Evolutionary conservation across 30 jellyfish, hydroid and myxozoan genomes (phyloP), one percentile per base, ranked within the genome.

Genomic region (Aurelia sp.): DNA sequence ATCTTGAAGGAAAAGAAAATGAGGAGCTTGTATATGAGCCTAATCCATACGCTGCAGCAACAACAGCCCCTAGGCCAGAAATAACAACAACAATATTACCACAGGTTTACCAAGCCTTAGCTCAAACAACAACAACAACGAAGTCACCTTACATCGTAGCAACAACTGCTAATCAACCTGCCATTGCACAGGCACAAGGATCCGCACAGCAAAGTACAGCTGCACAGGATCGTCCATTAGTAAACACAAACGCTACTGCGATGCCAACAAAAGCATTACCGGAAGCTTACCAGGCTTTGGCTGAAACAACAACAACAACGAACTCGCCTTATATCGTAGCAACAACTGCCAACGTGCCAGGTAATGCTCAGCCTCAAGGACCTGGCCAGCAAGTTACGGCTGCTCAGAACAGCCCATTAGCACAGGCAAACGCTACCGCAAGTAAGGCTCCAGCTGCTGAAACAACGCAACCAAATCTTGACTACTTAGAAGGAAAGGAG

Each of bases 401-500:
- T 4, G 22, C 17, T 31, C 19, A 48, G 10, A 47, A 72, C 52
- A 72, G 50, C 30, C 68, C 31, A 66, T 10, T 4, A 72, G 17
- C 27, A 70, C 64, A 44, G 15, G 13, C 67, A 22, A 63, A 40
- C 51, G 10, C 44, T 20, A 15, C 50, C 17, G 20, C 87, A 76
- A 61, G 50, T 52, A 59, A 40, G 9, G 16, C 55, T 8, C 55
- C 55, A 44, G 3, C 3, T 44, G 55, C 55, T 8, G 38, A 35
- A 33, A 41, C 31, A 79, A 63, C 60, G 60, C n/a, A 16, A 11
- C 61, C 9, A 44, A 44, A 13, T 44, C 55, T 44, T 44, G 76
- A 69, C 2, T 81, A 66, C 74, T 51, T 81, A 8, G 91, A 81
- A 57, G 91, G 84, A 33, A 81, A 81, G 53, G 91, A 81, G 68